Percentiles rank a stretch among this genome's conserved stretches.
Conservation (phyloP, 2,797 vertebrate genomes). For the Prunella strophiata region DNA sequence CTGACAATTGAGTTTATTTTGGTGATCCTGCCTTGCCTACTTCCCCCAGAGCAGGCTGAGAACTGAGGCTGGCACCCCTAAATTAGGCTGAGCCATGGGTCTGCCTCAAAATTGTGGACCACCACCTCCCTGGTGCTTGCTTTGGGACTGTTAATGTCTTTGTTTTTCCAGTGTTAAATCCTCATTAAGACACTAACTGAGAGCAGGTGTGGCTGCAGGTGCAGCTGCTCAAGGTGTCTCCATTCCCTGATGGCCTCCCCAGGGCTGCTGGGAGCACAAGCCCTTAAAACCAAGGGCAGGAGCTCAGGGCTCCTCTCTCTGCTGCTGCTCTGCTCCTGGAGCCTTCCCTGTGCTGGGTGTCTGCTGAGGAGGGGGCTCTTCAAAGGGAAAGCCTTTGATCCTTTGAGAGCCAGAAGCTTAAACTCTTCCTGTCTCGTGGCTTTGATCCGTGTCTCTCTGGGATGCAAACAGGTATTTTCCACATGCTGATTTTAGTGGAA, state of each 20-base stretch:
- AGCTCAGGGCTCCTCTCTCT: accelerated
- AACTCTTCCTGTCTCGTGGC: accelerated
- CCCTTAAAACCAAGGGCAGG: background rate
- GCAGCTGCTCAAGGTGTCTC: background rate
- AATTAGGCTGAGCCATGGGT: accelerated
- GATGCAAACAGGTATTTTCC: background rate
- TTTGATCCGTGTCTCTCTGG: accelerated
- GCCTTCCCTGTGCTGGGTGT: accelerated
- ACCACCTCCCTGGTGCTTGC: accelerated
- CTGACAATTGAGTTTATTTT: background rate
- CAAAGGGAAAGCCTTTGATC: background rate
- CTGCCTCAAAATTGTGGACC: background rate
- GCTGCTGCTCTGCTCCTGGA: accelerated
- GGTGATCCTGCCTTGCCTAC: background rate
- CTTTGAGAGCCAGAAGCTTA: accelerated
- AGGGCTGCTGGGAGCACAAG: background rate
- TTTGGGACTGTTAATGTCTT: background rate
- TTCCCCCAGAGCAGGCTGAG: background rate
- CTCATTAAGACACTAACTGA: background rate
- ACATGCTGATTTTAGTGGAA: accelerated
- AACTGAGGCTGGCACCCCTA: background rate
- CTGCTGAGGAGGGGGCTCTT: accelerated
- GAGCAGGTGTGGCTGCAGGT: background rate
- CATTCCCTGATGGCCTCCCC: background rate
- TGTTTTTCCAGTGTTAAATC: background rate